Evolutionary conservation across 2,797 vertebrate species (phyloP), one percentile per base, ranked within the genome.

Genomic region (Oryzias sinensis): DNA sequence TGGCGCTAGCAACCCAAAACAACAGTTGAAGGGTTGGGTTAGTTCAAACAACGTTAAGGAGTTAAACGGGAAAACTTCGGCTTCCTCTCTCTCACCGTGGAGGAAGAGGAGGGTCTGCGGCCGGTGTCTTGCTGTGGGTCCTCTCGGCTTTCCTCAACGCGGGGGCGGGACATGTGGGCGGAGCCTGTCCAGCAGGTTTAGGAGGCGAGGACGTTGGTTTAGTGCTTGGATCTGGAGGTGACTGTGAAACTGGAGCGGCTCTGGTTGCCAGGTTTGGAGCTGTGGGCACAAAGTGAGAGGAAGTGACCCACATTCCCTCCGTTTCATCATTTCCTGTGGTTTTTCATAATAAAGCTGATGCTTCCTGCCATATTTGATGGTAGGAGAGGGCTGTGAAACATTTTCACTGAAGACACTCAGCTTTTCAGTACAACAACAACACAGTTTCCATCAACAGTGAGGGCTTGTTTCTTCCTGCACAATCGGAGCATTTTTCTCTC

Each of bases 241-340:
- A 0, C 1, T 47, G 41, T 1, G 70, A 69, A 6, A 47, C 57
- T n/a, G 13, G 46, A 0, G 5, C 5, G 0, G 70, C 67, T 72
- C 80, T 85, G 1, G 77, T 67, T n/a, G 51, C 60, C 62, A 85
- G 71, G 62, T 47, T 65, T 22, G 84, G 82, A 66, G 74, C 83
- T 87, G 62, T 5, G 62, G 18, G 45, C 1, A 17, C 4, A 62
- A 14, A 62, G 5, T 1, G 20, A 62, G n/a, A 43, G 6, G 5
- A 27, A 6, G 27, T 27, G 27, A 6, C 27, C 7, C 5, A 27
- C 27, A 27, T 27, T 6, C 5, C 27, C 27, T 27, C 27, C 27
- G 29, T 33, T 33, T 33, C 7, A 33, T 33, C 29, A 9, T 33
- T 33, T 33, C 29, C 29, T 9, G 29, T 11, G 2, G 20, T 9